Evolutionary conservation across 2,113 vertebrate species (phyloP), one percentile per base, ranked within the genome.

Genomic region (Etheostoma spectabile): DNA sequence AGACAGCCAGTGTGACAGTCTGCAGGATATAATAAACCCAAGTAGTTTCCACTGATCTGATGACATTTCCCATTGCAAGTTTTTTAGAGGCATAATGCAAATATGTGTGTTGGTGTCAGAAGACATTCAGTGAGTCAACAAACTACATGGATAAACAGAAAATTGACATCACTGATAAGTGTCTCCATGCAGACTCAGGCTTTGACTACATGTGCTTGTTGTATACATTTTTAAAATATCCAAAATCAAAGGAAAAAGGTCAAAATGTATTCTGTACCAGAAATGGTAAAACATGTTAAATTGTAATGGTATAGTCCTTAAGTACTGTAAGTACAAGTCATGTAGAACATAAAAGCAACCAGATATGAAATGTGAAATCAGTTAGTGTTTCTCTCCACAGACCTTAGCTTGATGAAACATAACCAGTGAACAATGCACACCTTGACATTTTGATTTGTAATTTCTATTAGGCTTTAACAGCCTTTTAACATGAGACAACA

Each of bases 401-500:
- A 87, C 49, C 62, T 75, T 55, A 15, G 45, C 51, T 73, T 18
- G 48, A 84, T 74, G 30, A 35, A 77, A 77, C 51, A 77, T 65
- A 85, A 73, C 30, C 80, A 57, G 74, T 61, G 24, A 69, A 77
- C 57, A 74, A 87, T 67, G 80, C 74, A 86, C 77, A 63, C 57
- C 18, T 74, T 80, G 62, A 68, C 74, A 38, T 80, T 79, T 60
- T 24, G 52, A 56, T 83, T 87, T 52, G 66, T 38, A 60, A n/a
- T 69, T 74, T 80, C 55, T n/a, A 19, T 55, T 79, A 78, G 74
- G 82, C 57, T 77, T 83, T n/a, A 62, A 27, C 59, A 79, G 70
- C 80, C 87, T 62, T 63, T 70, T 45, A 70, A 80, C 79, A 52
- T 66, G 68, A 87, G 56, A 81, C 81, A 67, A 76, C 68, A 52